Base-by-base conservation (phyloP, 1,140 invertebrate species). In the Cyphomyrmex costatus region DNA sequence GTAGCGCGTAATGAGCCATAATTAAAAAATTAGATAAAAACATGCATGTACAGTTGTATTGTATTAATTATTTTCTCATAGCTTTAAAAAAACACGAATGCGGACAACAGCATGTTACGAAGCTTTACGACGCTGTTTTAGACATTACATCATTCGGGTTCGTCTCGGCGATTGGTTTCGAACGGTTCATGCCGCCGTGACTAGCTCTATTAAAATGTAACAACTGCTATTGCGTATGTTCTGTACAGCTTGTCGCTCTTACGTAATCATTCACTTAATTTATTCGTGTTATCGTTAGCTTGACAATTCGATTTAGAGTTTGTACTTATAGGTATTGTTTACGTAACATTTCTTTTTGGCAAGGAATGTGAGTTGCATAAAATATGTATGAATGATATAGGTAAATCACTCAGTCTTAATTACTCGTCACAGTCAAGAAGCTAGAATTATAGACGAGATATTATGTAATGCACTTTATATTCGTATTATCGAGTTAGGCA, bases 181-280 rank as follows among this genome's bases (percentile, higher is more conserved):
- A 51, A 79, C 16, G 14, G n/a, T 74, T 74, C 36, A 46, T 30
- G 14, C 24, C 19, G 19, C n/a, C 5, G 53, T 33, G 36, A 82
- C 56, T 33, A n/a, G 74, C 46, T n/a, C n/a, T 80, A 33, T 53
- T 21, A 61, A 42, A 74, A 58, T 83, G 30, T 73, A 82, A 74
- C 27, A 82, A 82, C 16, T 60, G 53, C 53, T 24, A 19, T 24
- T 66, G 27, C n/a, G 12, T 49, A 24, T n/a, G 33, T 51, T 58
- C 30, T 27, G 53, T 7, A 27, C 7, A 73, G 66, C 36, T 83
- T 83, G 68, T 73, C 24, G 12, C 8, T 83, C n/a, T 83, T 82
- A 71, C 2, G 14, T 83, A 83, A 74, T 33, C 24, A 8, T 46
- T 30, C 0, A 8, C 8, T n/a, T 68, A 83, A 66, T 63, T 70